These are phyloP conservation scores for Agrotis exclamationis DNA, from an alignment of 2,888 invertebrate genomes.

Conservation along the genomic window DNA sequence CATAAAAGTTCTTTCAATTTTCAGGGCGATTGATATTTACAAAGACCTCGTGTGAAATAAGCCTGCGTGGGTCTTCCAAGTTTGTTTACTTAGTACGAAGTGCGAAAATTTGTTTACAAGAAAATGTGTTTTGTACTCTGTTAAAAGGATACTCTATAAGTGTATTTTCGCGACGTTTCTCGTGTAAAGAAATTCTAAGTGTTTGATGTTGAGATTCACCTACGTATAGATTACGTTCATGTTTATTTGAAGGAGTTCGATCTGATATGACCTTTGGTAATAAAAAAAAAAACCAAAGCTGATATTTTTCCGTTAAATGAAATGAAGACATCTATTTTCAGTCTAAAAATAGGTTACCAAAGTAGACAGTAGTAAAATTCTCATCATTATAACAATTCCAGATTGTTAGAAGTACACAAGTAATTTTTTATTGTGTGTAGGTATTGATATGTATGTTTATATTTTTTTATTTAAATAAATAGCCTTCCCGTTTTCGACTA, in stretches of 20 bases:
- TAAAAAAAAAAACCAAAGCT: neutral
- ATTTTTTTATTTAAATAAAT: no score
- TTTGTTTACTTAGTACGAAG: conserved; percentile 6
- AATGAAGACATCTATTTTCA: no score
- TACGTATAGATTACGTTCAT: neutral
- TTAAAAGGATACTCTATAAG: conserved; percentile 19
- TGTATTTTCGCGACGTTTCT: conserved; percentile 12
- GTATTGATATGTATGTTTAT: no score
- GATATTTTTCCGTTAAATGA: no score
- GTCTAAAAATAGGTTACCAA: no score
- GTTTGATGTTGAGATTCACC: conserved; percentile 13
- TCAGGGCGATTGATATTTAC: conserved; percentile 40
- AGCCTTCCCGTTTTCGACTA: no score
- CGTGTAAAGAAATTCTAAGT: conserved; percentile 15
- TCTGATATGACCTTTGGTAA: neutral
- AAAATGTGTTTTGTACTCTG: conserved; percentile 20
- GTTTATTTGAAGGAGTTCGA: neutral
- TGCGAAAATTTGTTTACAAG: conserved; percentile 33
- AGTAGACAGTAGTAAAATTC: no score
- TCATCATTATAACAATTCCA: no score
- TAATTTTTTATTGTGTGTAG: no score
- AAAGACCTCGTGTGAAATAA: conserved; percentile 40
- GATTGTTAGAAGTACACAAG: no score
- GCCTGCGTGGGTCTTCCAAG: conserved; percentile 19
- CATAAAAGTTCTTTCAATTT: conserved; percentile 20